Percentiles rank a stretch among this genome's conserved stretches.
Evolutionary conservation across 2,113 vertebrate species (phyloP).

Genomic region (Sebastes schlegelii): DNA sequence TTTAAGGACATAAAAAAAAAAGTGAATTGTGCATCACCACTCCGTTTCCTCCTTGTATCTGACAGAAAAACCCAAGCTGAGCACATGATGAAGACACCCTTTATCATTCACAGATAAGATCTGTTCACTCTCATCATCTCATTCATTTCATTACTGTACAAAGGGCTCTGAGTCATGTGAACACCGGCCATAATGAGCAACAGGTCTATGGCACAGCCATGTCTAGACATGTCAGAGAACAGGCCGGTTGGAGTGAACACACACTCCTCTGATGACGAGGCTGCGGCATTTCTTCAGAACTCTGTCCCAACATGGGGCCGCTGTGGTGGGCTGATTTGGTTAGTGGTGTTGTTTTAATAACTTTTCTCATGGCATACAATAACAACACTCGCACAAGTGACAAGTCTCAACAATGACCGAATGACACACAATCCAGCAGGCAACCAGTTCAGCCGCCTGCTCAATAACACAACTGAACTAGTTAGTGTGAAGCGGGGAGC

Average conservation of each 20-base stretch:
- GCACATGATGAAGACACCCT: too few relatives aligned
- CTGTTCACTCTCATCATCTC: too few relatives aligned
- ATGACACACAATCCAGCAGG: not conserved
- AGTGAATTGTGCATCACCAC: not conserved
- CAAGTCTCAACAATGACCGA: constrained; percentile 20
- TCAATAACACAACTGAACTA: not conserved
- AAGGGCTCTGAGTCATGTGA: constrained; percentile 11
- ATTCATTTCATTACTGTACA: not conserved
- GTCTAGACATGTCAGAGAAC: constrained; percentile 29
- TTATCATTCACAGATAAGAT: too few relatives aligned
- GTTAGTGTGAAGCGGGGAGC: not conserved
- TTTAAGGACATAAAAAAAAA: not conserved
- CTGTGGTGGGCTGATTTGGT: not conserved
- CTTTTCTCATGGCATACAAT: not conserved
- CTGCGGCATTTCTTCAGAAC: not conserved
- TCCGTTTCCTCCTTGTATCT: not conserved
- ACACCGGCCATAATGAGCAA: not conserved
- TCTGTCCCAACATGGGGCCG: not conserved
- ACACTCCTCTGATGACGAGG: not conserved
- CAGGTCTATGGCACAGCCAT: not conserved
- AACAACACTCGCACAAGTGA: not conserved
- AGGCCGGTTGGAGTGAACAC: not conserved
- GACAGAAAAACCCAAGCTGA: too few relatives aligned
- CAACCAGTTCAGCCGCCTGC: not conserved
- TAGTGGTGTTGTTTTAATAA: not conserved